Evolutionary conservation across 2,888 invertebrate species (phyloP), one percentile per base, ranked within the genome.

Genomic region (Branchinecta sandiegonensis): DNA sequence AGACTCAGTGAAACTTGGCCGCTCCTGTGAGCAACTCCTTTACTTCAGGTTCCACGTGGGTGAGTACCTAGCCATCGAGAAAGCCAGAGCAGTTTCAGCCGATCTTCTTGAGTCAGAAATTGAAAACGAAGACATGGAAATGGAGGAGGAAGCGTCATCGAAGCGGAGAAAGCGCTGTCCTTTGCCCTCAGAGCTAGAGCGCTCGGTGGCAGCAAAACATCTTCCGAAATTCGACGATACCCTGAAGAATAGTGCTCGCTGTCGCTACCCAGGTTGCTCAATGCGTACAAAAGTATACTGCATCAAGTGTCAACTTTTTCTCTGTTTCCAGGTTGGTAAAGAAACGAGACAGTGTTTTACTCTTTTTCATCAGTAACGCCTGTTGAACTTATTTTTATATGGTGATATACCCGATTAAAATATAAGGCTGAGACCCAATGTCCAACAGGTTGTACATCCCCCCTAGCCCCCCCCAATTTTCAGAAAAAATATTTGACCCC

Each of bases 241-340:
- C 63, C 63, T 56, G 63, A 56, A 56, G 63, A 56, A 56, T 10
- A 56, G 63, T 56, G 9, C 63, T 56, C 11, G 11, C 11, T 11
- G 63, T 10, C 63, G 63, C 63, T 56, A 56, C 63, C 63, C 63
- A 56, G 12, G 63, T 56, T 10, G 63, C 23, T 2, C 63, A 56
- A 11, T 10, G 11, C 63, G 11, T 23, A 56, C 63, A 23, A 56
- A 56, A 56, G 63, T 56, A 9, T 56, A 8, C 1, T 8, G 63
- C 63, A 10, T 56, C 8, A 56, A 56, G 63, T 56, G 63, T 11
- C 63, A 56, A 56, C 63, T 56, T 56, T 56, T 56, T 56, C 63
- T 56, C 23, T 56, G 63, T 23, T 56, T 56, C 23, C 63, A 56
- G n/a, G 11, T 56, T 10, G 63, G 63, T 2, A 56, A 56, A 56